A percentile compares a stretch with the other conserved stretches of the same genome.
Conservation (phyloP, 2,113 vertebrate genomes). For the Prinia subflava region DNA sequence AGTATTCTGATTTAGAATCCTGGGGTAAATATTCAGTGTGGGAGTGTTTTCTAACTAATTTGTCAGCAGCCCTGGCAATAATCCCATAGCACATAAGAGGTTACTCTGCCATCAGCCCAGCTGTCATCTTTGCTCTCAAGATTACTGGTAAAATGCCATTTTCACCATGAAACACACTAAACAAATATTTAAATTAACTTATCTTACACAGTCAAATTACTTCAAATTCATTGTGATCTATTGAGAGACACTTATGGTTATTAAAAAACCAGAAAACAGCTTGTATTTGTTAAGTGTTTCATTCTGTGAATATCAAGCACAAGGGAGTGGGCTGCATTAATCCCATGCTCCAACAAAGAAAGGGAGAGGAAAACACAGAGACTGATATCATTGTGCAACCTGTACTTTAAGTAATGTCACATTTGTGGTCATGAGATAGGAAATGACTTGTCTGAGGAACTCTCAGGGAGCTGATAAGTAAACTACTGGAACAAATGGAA, state of each 20-base stretch:
- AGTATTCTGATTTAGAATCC: not conserved
- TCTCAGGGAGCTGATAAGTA: not conserved
- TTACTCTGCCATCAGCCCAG: not conserved
- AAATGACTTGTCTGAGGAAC: not conserved
- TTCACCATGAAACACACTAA: not conserved
- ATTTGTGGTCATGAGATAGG: not conserved
- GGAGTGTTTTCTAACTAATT: not conserved
- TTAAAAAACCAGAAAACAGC: not conserved
- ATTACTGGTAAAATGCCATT: not conserved
- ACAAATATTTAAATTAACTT: not conserved
- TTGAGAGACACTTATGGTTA: not conserved
- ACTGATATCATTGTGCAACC: not conserved
- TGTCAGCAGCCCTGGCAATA: not conserved
- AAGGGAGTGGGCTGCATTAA: not conserved
- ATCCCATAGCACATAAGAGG: not conserved
- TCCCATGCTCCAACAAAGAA: not conserved
- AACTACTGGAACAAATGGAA: slow-evolving; percentile 2
- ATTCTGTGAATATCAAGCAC: not conserved
- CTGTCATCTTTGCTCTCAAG: not conserved
- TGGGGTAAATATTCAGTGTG: not conserved
- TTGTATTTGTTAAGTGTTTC: slow-evolving; percentile 10
- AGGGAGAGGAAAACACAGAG: not conserved
- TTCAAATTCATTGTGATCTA: not conserved
- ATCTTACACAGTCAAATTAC: not conserved
- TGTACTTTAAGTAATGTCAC: not conserved